Base-by-base conservation (phyloP, 2,797 vertebrate genomes). In the Nannoperca australis region DNA sequence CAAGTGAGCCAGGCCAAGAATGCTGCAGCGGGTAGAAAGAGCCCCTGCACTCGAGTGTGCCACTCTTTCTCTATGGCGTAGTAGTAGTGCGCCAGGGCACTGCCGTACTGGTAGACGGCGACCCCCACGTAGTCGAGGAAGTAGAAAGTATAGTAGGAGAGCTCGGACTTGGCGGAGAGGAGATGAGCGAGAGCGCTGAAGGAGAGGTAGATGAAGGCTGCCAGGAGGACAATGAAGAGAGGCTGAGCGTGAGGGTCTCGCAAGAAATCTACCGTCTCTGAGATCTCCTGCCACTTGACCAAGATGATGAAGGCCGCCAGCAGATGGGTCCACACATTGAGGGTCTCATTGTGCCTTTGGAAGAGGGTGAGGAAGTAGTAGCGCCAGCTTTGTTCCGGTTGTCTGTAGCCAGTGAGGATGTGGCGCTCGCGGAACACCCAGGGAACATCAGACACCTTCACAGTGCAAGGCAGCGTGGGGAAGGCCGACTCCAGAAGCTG, bases 81-180 rank as follows among this genome's bases (percentile, higher is more conserved):
- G 91, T 99, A 99, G 89, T 96, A 99, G 84, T 99, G 98, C 0
- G 90, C 96, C 82, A 99, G 85, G 4, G 97, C 98, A 0, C 97
- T 98, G 91, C 97, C 96, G 0, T 97, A 99, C 90, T 99, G 98
- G 92, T 99, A 99, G 9, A 97, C 86, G 0, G 98, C 96, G 0
- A 99, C 97, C 0, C 98, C 98, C 54, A 99, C 96, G 0, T 99
- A 99, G 94, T 99, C 98, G 91, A 99, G 85, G 92, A 99, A 99
- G 93, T 97, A 99, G 93, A 99, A 99, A 38, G 95, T 92, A 88
- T 97, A 99, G 88, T 97, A 97, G 86, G 97, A 98, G 87, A 99
- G 96, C 94, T 99, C 97, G 0, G 98, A 99, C 58, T 97, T 97
- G 89, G 98, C 97, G 62, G 97, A 97, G 78, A 99, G 93, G 50